phyloP scores from a whole-genome alignment of 1,140 invertebrate species.

The Riptortus pedestris region DNA sequence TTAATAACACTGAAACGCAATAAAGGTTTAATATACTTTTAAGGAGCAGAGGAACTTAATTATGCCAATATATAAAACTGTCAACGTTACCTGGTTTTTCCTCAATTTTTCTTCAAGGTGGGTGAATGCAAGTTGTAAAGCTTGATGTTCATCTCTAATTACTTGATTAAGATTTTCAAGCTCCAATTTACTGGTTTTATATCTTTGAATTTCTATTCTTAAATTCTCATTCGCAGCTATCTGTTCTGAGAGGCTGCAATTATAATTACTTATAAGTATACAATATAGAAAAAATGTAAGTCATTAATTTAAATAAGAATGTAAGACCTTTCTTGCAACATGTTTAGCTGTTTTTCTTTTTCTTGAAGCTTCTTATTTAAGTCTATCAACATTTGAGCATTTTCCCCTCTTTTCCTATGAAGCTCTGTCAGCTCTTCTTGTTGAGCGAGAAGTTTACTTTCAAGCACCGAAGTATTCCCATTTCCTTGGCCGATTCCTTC shows the following conservation, averaged over 20 bases:
- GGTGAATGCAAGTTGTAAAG: conserved; percentile 79
- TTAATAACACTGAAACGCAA: too few species aligned
- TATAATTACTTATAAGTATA: conserved; percentile 2
- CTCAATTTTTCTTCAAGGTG: conserved; percentile 81
- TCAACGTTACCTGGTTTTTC: conserved; percentile 63
- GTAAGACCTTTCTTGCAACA: conserved; percentile 68
- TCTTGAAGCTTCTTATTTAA: conserved; percentile 77
- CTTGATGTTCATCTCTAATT: conserved; percentile 87
- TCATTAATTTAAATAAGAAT: neutral
- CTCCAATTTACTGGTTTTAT: conserved; percentile 47
- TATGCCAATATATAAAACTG: too few species aligned
- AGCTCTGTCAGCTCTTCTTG: conserved; percentile 88
- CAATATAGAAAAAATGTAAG: neutral
- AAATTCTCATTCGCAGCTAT: conserved; percentile 51
- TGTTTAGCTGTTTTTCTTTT: conserved; percentile 52
- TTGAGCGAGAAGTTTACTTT: conserved; percentile 73
- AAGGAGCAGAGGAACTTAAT: too few species aligned
- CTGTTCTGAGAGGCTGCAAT: conserved; percentile 60
- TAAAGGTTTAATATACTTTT: too few species aligned
- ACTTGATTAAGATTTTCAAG: conserved; percentile 74
- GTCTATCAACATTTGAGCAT: conserved; percentile 85
- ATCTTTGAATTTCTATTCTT: conserved; percentile 54
- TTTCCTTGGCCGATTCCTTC: conserved; percentile 40
- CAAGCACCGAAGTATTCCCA: conserved; percentile 50
- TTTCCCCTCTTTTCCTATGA: conserved; percentile 78